phyloP scores from a whole-genome alignment of 2,888 invertebrate species.

The Dynastes maya region DNA sequence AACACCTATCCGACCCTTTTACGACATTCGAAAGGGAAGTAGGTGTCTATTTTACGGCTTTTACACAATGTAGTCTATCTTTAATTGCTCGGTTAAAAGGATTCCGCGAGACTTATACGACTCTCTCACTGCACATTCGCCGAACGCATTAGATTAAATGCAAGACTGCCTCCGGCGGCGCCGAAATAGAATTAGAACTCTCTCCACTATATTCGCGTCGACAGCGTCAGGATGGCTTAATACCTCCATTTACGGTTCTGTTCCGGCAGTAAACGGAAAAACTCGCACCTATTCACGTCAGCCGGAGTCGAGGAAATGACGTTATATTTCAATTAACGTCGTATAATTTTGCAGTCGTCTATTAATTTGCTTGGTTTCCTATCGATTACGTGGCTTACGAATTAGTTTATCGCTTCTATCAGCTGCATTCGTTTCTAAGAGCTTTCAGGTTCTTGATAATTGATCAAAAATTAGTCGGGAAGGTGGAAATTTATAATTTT shows the following conservation, averaged over 20 bases:
- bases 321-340: constrained; percentile 15
- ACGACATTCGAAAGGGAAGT: no score
- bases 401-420: neutral
- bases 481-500: neutral
- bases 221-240: neutral
- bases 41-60: constrained; percentile 15
- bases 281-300: neutral
- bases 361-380: constrained; percentile 9
- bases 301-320: neutral
- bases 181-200: neutral
- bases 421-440: neutral
- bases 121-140: constrained; percentile 2
- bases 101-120: constrained; percentile 17
- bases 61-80: constrained; percentile 13
- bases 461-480: neutral
- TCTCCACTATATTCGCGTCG: neutral
- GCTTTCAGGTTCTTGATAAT: neutral
- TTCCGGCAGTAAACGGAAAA: neutral
- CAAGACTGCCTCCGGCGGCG: neutral
- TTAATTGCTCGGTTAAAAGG: constrained; percentile 20
- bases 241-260: constrained; percentile 1
- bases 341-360: constrained; percentile 18
- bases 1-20: no score
- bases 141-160: constrained; percentile 22
- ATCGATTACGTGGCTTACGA: constrained; percentile 11